Evolutionary conservation across 2,113 vertebrate species (phyloP).

Genomic region (Daphoenositta chrysoptera): DNA sequence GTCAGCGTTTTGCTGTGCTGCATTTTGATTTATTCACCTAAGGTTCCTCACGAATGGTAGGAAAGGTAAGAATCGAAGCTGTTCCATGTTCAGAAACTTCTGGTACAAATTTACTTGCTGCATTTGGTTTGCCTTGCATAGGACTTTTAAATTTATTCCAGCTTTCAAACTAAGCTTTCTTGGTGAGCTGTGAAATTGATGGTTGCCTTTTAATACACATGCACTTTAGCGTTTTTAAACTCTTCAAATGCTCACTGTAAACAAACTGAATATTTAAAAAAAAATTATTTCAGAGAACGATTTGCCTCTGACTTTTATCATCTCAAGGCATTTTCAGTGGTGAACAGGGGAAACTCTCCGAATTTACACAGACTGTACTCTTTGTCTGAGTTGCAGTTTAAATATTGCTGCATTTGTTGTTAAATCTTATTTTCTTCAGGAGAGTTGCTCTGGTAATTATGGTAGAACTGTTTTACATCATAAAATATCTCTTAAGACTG

Average conservation of each 20-base stretch:
- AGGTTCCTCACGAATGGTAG: background rate
- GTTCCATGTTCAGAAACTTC: background rate
- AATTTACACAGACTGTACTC: accelerated
- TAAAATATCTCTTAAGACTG: background rate
- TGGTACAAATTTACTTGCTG: background rate
- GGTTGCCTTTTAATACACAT: background rate
- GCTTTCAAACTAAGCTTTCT: background rate
- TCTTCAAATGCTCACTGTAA: background rate
- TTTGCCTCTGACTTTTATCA: background rate
- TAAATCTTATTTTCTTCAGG: background rate
- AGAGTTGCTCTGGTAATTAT: background rate
- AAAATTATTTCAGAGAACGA: background rate
- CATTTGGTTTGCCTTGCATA: background rate
- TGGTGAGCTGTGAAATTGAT: background rate
- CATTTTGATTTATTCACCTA: background rate
- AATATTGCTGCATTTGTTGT: background rate
- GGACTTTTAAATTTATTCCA: background rate
- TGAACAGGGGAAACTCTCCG: background rate
- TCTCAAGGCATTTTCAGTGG: background rate
- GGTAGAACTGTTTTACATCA: background rate
- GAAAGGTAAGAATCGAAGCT: background rate
- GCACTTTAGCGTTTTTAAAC: background rate
- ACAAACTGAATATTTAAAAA: background rate
- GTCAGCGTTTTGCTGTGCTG: background rate
- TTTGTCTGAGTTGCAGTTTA: background rate